phyloP scores from a whole-genome alignment of 2,888 invertebrate genomes.

The Cybosia mesomella region DNA sequence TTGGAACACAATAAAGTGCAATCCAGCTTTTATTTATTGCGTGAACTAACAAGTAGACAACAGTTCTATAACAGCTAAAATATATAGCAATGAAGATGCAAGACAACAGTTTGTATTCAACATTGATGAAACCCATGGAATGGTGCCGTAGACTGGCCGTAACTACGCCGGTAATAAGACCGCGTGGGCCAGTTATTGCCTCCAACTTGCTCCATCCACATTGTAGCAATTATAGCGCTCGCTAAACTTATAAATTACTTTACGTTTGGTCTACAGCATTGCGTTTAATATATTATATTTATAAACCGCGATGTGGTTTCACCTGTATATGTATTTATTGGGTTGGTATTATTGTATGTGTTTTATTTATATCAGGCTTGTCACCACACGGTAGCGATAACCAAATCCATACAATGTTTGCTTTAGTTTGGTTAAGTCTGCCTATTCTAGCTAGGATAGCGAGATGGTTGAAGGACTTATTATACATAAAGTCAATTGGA shows the following conservation, averaged over 20 bases:
- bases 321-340: background rate
- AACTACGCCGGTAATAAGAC: constrained; percentile 44
- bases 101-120: constrained; percentile 24
- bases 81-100: background rate
- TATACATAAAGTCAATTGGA: background rate
- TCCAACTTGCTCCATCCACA: constrained; percentile 60
- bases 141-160: constrained; percentile 33
- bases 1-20: background rate
- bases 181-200: constrained; percentile 63
- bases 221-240: constrained; percentile 70
- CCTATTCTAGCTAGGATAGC: background rate
- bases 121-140: constrained; percentile 33
- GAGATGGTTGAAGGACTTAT: background rate
- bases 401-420: background rate
- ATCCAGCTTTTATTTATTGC: background rate
- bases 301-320: background rate
- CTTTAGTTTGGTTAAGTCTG: background rate
- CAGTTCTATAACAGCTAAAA: constrained; percentile 1
- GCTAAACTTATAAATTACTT: constrained; percentile 77
- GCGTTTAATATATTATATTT: constrained; percentile 62
- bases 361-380: background rate
- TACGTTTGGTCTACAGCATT: constrained; percentile 70
- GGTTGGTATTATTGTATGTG: too few species aligned
- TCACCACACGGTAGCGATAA: background rate
- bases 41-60: background rate